phyloP scores from a whole-genome alignment of 1,140 invertebrate genomes.

The Orchestia grillus region DNA sequence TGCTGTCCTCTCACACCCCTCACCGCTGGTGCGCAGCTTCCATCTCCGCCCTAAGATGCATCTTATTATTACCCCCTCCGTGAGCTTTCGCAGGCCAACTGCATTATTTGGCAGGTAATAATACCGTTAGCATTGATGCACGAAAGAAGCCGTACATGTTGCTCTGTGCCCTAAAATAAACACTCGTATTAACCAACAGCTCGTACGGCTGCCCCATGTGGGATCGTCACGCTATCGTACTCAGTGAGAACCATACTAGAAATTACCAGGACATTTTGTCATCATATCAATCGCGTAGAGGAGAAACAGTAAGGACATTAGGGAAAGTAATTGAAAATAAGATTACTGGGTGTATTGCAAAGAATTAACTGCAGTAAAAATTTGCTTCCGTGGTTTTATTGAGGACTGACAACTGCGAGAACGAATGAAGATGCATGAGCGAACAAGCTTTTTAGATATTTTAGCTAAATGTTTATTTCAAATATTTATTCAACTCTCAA shows the following conservation, averaged over 20 bases:
- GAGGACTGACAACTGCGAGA: not conserved
- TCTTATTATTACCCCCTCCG: not conserved
- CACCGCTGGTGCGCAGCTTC: conserved; percentile 9
- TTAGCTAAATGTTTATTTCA: not conserved
- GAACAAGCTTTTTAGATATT: not conserved
- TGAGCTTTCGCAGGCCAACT: not conserved
- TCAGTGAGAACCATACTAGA: too few relatives aligned
- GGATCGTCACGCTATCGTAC: not conserved
- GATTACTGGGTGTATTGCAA: not conserved
- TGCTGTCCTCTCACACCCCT: conserved; percentile 24
- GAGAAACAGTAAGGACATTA: not conserved
- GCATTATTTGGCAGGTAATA: not conserved
- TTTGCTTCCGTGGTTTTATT: not conserved
- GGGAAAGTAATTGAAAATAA: not conserved
- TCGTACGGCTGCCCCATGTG: too few relatives aligned
- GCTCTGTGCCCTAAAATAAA: not conserved
- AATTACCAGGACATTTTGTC: not conserved
- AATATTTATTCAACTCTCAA: not conserved
- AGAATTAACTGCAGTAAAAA: not conserved
- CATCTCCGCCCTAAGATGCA: conserved; percentile 20
- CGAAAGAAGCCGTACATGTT: not conserved
- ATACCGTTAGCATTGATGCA: not conserved
- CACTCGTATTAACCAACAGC: not conserved
- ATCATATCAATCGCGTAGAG: not conserved
- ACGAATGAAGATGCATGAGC: not conserved